Percentiles rank a stretch among this genome's conserved stretches.
Conservation (phyloP, 2,797 vertebrate species). For the Naso thynnoides region DNA sequence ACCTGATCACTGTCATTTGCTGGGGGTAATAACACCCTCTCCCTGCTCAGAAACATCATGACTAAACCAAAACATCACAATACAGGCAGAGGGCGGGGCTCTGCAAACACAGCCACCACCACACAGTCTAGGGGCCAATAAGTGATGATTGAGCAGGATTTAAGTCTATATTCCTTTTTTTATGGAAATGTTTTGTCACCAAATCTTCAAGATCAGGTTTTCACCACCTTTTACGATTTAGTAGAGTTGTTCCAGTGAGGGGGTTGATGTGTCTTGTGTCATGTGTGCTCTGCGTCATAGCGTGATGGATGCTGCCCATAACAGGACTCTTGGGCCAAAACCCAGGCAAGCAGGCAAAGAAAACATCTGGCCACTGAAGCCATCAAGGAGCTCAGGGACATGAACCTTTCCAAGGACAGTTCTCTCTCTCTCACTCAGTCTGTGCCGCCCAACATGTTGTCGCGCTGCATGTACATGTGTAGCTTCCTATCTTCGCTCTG, state of each 20-base stretch:
- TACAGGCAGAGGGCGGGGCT: too few relatives aligned
- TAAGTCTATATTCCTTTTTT: too few relatives aligned
- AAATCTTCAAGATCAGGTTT: too few relatives aligned
- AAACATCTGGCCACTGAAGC: constrained; percentile 57
- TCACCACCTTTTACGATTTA: too few relatives aligned
- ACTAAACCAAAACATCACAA: too few relatives aligned
- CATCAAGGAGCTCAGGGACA: constrained; percentile 39
- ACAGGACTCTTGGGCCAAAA: constrained; percentile 26
- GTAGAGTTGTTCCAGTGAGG: not conserved
- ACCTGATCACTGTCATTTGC: too few relatives aligned
- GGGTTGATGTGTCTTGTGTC: constrained; percentile 7
- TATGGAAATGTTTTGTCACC: too few relatives aligned
- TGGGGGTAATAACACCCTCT: too few relatives aligned
- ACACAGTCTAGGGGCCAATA: too few relatives aligned
- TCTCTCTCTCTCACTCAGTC: not conserved
- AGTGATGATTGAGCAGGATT: too few relatives aligned
- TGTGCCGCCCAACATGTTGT: constrained; percentile 20
- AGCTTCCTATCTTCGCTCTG: constrained; percentile 20
- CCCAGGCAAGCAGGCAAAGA: constrained; percentile 19
- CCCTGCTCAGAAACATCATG: too few relatives aligned
- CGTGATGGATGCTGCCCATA: constrained; percentile 42
- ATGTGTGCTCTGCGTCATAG: constrained; percentile 1
- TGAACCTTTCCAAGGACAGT: constrained; percentile 54
- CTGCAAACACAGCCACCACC: too few relatives aligned
- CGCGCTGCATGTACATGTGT: not conserved